Percentiles rank a stretch among this genome's conserved stretches.
Conservation (phyloP, 2,113 vertebrate species). For the Callocephalon fimbriatum region DNA sequence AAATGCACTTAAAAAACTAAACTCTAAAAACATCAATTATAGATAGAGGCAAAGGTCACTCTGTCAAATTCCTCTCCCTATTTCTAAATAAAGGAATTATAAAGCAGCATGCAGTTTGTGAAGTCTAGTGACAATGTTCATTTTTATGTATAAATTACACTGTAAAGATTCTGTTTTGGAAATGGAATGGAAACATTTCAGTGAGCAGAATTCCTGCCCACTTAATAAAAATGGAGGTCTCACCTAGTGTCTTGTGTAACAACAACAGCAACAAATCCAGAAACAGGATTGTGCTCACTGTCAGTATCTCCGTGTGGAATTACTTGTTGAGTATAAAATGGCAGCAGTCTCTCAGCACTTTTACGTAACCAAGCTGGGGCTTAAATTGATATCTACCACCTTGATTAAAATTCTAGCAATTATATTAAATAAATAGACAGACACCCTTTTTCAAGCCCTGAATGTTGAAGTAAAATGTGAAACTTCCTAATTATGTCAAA, state of each 20-base stretch:
- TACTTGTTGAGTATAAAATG: background rate
- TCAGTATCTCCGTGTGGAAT: background rate
- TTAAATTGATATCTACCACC: background rate
- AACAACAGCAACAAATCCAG: background rate
- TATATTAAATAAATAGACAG: constrained; percentile 10
- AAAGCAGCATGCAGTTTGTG: background rate
- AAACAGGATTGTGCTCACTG: background rate
- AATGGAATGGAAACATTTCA: background rate
- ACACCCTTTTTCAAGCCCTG: background rate
- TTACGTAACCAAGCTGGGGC: background rate
- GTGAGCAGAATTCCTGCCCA: background rate
- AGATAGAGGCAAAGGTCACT: background rate
- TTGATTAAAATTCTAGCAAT: background rate
- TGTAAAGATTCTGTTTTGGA: background rate
- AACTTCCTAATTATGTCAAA: constrained; percentile 25
- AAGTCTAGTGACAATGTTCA: background rate
- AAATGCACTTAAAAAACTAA: background rate
- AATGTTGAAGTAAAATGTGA: background rate
- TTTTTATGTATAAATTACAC: background rate
- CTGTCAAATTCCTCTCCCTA: background rate
- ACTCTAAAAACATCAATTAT: background rate
- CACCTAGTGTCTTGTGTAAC: background rate
- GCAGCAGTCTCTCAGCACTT: background rate
- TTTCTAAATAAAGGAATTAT: background rate
- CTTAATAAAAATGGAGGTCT: background rate